Conservation (phyloP, 2,113 vertebrate genomes). For the Hypomesus transpacificus region DNA sequence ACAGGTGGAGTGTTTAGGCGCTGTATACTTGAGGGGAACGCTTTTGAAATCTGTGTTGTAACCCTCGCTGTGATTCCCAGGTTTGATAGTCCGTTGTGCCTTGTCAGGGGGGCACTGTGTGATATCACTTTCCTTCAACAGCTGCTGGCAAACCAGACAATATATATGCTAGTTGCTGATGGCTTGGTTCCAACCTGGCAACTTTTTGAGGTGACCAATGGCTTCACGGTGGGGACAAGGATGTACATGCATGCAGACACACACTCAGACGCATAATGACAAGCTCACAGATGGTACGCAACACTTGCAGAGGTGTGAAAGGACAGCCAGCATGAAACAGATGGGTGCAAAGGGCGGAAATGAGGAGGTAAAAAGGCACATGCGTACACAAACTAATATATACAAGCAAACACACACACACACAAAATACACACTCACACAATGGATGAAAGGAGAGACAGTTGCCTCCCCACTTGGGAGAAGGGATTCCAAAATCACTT, state of each 20-base stretch:
- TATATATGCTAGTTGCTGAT: background rate
- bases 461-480: conserved; percentile 51
- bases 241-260: conserved; percentile 18
- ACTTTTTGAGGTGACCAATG: conserved; percentile 8
- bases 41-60: too few species aligned
- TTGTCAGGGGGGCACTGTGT: background rate
- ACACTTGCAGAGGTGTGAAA: conserved; percentile 60
- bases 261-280: conserved; percentile 28
- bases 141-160: background rate
- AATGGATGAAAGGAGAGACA: conserved; percentile 26
- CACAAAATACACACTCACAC: conserved; percentile 2
- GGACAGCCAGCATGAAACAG: conserved; percentile 62
- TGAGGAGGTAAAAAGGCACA: conserved; percentile 37
- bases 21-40: background rate
- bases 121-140: background rate
- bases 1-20: conserved; percentile 17
- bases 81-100: conserved; percentile 1
- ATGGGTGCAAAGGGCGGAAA: conserved; percentile 60
- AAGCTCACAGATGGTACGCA: conserved; percentile 62
- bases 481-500: conserved; percentile 52
- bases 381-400: conserved; percentile 25
- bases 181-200: background rate
- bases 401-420: conserved; percentile 15
- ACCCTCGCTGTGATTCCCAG: background rate
- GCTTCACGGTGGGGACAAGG: conserved; percentile 12